phyloP scores from a whole-genome alignment of 2,888 invertebrate genomes.

The Chorisops tibialis region DNA sequence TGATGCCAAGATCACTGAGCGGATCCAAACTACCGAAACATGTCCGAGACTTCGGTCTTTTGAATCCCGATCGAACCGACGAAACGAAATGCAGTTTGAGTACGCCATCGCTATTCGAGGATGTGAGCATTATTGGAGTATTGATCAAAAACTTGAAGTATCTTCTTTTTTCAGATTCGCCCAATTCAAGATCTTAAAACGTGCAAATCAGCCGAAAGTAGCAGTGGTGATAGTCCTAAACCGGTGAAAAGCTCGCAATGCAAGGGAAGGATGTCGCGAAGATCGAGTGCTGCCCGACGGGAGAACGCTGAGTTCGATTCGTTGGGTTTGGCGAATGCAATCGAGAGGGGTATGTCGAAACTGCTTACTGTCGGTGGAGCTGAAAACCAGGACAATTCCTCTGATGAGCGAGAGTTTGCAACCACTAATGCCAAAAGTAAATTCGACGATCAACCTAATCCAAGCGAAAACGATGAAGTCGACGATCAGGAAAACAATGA shows the following conservation, averaged over 20 bases:
- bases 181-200: not conserved
- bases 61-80: not conserved
- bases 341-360: conserved; percentile 21
- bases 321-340: not conserved
- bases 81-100: conserved; percentile 1
- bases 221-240: not conserved
- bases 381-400: not conserved
- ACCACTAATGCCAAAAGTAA: conserved; percentile 32
- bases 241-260: not conserved
- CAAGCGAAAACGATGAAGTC: no score
- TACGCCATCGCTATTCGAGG: conserved; percentile 3
- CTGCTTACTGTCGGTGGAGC: conserved; percentile 24
- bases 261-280: not conserved
- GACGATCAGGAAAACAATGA: conserved; percentile 30
- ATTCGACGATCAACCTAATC: conserved; percentile 36
- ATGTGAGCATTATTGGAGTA: no score
- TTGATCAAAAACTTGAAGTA: no score
- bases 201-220: not conserved
- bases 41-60: not conserved
- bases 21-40: conserved; percentile 17
- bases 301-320: not conserved
- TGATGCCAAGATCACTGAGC: conserved; percentile 22
- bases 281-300: not conserved
- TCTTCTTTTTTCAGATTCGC: not conserved
- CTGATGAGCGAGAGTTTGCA: conserved; percentile 19